Evolutionary conservation across 2,888 invertebrate species (phyloP).

Genomic region (Hedya salicella): DNA sequence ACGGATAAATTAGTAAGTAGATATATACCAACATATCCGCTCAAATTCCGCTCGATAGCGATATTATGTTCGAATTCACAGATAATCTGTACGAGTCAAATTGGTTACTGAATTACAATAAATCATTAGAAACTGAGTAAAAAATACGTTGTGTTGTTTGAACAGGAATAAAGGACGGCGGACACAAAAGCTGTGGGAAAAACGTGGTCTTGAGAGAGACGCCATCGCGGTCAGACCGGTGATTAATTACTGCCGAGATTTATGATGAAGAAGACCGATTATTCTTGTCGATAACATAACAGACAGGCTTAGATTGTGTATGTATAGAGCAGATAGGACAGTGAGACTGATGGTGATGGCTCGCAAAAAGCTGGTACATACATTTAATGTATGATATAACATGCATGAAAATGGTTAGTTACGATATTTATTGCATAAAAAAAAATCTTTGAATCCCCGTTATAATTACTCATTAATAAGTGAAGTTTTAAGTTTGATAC

Average conservation of each 20-base stretch:
- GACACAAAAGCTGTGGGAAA: constrained; percentile 53
- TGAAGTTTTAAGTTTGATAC: too few relatives aligned
- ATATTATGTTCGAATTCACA: too few relatives aligned
- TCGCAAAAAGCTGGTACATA: background rate
- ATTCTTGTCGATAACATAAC: constrained; percentile 52
- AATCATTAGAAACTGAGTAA: constrained; percentile 26
- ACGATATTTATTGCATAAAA: too few relatives aligned
- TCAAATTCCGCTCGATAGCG: too few relatives aligned
- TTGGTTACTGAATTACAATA: constrained; percentile 24
- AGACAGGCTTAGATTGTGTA: constrained; percentile 34
- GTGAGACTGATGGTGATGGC: constrained; percentile 23
- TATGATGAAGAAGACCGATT: constrained; percentile 56
- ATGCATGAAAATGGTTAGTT: too few relatives aligned
- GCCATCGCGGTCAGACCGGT: constrained; percentile 55
- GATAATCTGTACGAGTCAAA: background rate
- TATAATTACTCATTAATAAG: too few relatives aligned
- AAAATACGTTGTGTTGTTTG: constrained; percentile 46
- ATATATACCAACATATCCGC: too few relatives aligned
- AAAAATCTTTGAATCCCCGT: too few relatives aligned
- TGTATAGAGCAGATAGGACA: constrained; percentile 24
- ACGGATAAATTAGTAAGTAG: too few relatives aligned
- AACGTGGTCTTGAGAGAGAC: constrained; percentile 54
- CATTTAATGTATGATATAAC: background rate
- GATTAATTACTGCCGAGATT: constrained; percentile 61
- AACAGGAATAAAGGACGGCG: constrained; percentile 45